Base-by-base conservation (phyloP, 2,888 invertebrate species). In the Salticus scenicus region DNA sequence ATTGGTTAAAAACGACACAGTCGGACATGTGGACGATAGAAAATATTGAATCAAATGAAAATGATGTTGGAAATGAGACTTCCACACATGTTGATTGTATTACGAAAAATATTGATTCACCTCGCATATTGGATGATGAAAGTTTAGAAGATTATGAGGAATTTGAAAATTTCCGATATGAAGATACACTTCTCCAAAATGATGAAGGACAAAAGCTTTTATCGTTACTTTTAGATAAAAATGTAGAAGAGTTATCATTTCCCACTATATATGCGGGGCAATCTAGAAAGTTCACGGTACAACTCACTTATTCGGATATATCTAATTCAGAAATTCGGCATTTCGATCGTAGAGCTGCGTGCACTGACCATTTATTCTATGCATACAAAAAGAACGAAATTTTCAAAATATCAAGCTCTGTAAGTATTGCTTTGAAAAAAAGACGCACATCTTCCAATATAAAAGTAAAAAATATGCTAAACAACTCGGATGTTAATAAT, bases 171-270 rank as follows among this genome's bases (percentile, higher is more conserved):
- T 27, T n/a, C 1, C 30, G 8, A 10, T 28, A 8, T 28, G 41
- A 41, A 42, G 27, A 37, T 0, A 17, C 10, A 0, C 33, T 33
- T n/a, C 27, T 4, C 0, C 17, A 76, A 51, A 69, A 67, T 0
- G 24, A 33, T 10, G 33, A 69, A 4, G 84, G 85, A 12, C 88
- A 89, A 75, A 64, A 51, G 30, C 89, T 89, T 5, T 72, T 90
- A 0, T 87, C 89, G 1, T 88, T 90, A 85, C 87, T 89, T 41
- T 76, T 86, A 37, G 87, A 89, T 30, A 79, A 86, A 14, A 76
- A 89, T 76, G 83, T 88, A 8, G 90, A 90, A 42, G 51, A 67
- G 30, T 57, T 81, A 24, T 67, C 74, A 0, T 74, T 66, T 41
- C 73, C 81, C 0, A 51, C n/a, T 20, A 69, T 81, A n/a, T 81